phyloP scores from a whole-genome alignment of 2,888 invertebrate species.

The Agrilus biguttatus region DNA sequence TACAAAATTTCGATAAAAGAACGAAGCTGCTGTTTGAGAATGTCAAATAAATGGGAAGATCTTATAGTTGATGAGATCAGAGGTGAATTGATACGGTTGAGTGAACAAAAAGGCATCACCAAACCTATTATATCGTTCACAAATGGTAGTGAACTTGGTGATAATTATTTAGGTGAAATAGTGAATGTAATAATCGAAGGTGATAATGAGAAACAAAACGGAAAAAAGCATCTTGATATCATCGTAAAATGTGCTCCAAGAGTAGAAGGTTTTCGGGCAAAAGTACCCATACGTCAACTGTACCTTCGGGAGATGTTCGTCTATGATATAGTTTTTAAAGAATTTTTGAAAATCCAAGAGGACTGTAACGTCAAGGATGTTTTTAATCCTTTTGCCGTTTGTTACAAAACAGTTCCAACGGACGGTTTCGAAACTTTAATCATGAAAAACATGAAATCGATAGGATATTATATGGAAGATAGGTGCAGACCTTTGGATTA shows the following conservation, averaged over 20 bases:
- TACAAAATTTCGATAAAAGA: no score
- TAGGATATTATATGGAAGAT: conserved; percentile 7
- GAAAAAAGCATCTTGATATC: conserved; percentile 10
- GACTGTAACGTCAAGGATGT: conserved; percentile 9
- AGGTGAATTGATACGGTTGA: neutral
- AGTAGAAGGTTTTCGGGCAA: conserved; percentile 11
- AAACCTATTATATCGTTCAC: neutral
- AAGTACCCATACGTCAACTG: conserved; percentile 11
- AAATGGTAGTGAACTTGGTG: no score
- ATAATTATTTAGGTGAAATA: conserved; percentile 19
- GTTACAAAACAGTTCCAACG: conserved; percentile 8
- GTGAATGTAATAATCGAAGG: conserved; percentile 10
- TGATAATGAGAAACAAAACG: conserved; percentile 2
- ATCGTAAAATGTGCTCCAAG: conserved; percentile 18
- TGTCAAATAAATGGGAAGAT: no score
- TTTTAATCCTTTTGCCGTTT: conserved; percentile 10
- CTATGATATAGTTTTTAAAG: conserved; percentile 17
- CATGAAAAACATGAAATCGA: conserved; percentile 14
- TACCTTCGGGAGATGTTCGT: conserved; percentile 18
- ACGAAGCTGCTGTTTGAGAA: no score
- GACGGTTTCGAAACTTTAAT: conserved; percentile 12
- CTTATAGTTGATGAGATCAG: neutral
- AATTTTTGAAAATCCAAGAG: conserved; percentile 14
- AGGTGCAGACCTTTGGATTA: conserved; percentile 13
- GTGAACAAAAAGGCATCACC: no score